These are phyloP conservation scores for Tribolium castaneum DNA, from an alignment of 1,140 invertebrate genomes.

Conservation along the genomic window DNA sequence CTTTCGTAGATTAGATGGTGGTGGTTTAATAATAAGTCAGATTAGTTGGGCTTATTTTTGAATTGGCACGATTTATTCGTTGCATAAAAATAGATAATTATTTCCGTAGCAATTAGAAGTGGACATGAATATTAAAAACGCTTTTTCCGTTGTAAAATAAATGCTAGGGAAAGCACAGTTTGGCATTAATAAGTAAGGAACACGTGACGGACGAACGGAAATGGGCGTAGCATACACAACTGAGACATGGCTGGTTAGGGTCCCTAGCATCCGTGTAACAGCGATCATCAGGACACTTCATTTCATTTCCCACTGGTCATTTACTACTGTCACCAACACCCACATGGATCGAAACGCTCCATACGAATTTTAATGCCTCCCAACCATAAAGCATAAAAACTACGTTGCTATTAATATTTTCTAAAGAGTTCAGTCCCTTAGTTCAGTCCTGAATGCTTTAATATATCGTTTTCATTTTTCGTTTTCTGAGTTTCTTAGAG, in stretches of 20 bases:
- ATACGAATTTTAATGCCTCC: neutral
- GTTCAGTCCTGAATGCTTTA: too few relatives aligned
- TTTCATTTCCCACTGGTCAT: constrained; percentile 37
- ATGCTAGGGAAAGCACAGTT: constrained; percentile 12
- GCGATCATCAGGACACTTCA: constrained; percentile 29
- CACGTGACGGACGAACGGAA: constrained; percentile 49
- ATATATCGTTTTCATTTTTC: too few relatives aligned
- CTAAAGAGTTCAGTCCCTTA: too few relatives aligned
- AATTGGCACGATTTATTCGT: neutral
- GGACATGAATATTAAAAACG: neutral
- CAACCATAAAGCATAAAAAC: too few relatives aligned
- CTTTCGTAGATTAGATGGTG: too few relatives aligned
- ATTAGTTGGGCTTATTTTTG: neutral
- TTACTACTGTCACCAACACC: constrained; percentile 36
- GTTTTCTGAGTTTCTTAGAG: too few relatives aligned
- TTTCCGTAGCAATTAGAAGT: neutral
- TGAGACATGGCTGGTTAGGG: constrained; percentile 47
- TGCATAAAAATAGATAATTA: neutral
- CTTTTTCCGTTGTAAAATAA: constrained; percentile 27
- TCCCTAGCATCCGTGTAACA: constrained; percentile 46
- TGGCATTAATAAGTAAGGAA: constrained; percentile 28
- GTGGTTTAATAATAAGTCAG: too few relatives aligned
- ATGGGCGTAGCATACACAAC: constrained; percentile 45
- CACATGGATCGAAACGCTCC: constrained; percentile 2
- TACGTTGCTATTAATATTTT: too few relatives aligned